phyloP scores from a whole-genome alignment of 2,888 invertebrate genomes.

The Athrips mouffetella region DNA sequence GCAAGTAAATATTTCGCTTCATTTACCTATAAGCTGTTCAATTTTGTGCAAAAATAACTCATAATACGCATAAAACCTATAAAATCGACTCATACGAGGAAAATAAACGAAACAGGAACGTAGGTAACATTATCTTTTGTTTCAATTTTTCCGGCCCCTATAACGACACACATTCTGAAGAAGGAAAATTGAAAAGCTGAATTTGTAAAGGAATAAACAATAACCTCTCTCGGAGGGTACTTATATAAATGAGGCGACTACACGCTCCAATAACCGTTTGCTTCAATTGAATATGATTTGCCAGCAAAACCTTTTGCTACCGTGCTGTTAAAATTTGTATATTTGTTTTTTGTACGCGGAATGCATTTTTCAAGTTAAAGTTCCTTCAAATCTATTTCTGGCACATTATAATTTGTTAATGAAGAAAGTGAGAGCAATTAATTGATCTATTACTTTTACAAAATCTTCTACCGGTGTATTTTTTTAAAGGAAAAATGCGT shows the following conservation, averaged over 20 bases:
- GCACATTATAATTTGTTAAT: too few relatives aligned
- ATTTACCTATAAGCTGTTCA: too few relatives aligned
- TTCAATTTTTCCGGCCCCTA: background rate
- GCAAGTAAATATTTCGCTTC: too few relatives aligned
- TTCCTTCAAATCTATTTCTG: too few relatives aligned
- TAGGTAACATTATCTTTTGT: conserved; percentile 7
- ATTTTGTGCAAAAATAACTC: too few relatives aligned
- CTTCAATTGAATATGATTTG: conserved; percentile 1
- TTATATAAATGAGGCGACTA: background rate
- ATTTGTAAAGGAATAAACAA: conserved; percentile 9
- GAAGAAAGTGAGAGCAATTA: too few relatives aligned
- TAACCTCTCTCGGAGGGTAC: background rate
- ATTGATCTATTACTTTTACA: too few relatives aligned
- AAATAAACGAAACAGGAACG: background rate
- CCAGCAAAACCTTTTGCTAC: background rate
- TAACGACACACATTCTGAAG: background rate
- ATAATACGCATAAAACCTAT: too few relatives aligned
- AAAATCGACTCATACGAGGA: background rate
- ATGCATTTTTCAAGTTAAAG: background rate
- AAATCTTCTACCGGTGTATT: too few relatives aligned
- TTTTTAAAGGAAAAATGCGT: too few relatives aligned
- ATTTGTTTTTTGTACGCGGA: background rate
- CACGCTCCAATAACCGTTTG: background rate
- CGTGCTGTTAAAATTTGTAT: background rate
- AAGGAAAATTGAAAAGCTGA: conserved; percentile 11